Base-by-base conservation (phyloP, 2,797 vertebrate species). In the Rhinogobio ventralis region DNA sequence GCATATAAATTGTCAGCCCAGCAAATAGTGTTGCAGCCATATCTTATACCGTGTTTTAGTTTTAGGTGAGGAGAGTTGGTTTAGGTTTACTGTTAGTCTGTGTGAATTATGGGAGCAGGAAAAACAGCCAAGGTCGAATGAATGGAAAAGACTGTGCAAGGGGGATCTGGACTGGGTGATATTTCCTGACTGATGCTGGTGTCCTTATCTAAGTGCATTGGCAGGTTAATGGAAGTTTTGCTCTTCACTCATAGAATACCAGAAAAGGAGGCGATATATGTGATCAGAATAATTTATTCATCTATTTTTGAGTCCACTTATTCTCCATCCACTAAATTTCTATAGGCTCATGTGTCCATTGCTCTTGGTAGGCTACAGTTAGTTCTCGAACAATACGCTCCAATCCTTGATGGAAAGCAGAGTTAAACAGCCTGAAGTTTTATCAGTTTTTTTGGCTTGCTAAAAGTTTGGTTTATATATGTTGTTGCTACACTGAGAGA, bases 101-200 rank as follows among this genome's bases (percentile, higher is more conserved):
- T 42, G 33, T 74, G 23, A 66, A 39, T 64, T 66, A 75, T 20
- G n/a, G 23, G 30, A 14, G 33, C 66, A 72, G 83, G 75, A 72
- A 79, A 60, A 79, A 46, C 30, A 86, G 76, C 67, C 69, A 84
- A 86, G 81, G 78, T 49, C 39, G 67, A 72, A 68, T 33, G 2
- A 42, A 72, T 83, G 76, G 81, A 83, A 86, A 83, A 33, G 33
- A 5, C 62, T 57, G 11, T 45, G 33, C 15, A 30, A 53, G 25
- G 72, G 49, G 55, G 45, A 51, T 85, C 51, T 78, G 60, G 53
- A 25, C 36, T 30, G 66, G 73, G 68, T 74, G 60, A 79, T 75
- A 79, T 84, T 79, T 86, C 81, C 81, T 84, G 81, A 64, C n/a
- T 71, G 75, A 78, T 67, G 60, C 57, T 79, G 67, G 5, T 79